Evolutionary conservation across 2,797 vertebrate species (phyloP), one percentile per base, ranked within the genome.

Genomic region (Macropus fuliginosus): DNA sequence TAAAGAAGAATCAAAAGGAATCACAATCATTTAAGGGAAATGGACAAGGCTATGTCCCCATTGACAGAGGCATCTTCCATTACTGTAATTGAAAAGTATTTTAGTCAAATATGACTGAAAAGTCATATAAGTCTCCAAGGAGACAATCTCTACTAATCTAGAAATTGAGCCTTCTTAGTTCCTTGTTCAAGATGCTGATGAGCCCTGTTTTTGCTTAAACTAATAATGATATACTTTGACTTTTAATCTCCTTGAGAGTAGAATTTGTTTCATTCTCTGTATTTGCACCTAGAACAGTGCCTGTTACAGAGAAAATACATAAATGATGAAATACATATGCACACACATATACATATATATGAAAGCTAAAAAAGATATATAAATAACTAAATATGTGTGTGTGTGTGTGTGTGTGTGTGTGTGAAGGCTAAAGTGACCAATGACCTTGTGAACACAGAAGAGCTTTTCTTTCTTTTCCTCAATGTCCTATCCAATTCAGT

Each of bases 11-110:
- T 24, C 55, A 66, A 94, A 29, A 29, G 89, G 90, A 94, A 54
- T 81, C 87, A 91, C 66, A 54, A 55, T 92, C 21, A 52, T 46
- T 54, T 90, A 94, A 55, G 18, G 3, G 21, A 92, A 93, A 66
- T 40, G 31, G 5, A 91, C 28, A 93, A 40, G 29, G 90, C 90
- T 55, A 92, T 89, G 16, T 95, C 94, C 21, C 24, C 28, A 81
- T 91, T 40, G 91, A 74, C 1, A 29, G 92, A 91, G 12, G 91
- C 9, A 34, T 50, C 93, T 62, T 95, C 62, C 91, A 12, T 27
- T 92, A 92, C 14, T 91, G 91, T 91, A 96, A 94, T 1, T 90
- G 46, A 24, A 95, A 96, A 94, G 56, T 66, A 90, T 87, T 81
- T 81, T 24, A 46, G 40, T 46, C 74, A 81, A 24, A 46, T 24